phyloP scores from a whole-genome alignment of 2,113 vertebrate species.

The Catharus minimus region DNA sequence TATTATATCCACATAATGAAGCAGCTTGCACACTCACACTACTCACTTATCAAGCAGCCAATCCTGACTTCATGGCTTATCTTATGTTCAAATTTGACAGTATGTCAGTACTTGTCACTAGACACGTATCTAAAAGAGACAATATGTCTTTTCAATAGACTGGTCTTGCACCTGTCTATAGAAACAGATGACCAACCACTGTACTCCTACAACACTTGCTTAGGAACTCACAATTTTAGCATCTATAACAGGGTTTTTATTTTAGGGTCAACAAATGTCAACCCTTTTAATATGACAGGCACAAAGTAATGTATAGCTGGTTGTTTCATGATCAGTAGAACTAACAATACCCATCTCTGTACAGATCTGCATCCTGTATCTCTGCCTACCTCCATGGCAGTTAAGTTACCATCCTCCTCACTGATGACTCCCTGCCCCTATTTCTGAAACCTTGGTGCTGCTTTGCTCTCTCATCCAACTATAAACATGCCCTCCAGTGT shows the following conservation, averaged over 20 bases:
- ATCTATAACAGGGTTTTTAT: neutral
- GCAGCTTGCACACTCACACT: neutral
- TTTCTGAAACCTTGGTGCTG: neutral
- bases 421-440: neutral
- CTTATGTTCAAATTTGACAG: neutral
- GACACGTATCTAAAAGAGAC: neutral
- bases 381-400: neutral
- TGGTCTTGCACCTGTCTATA: neutral
- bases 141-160: neutral
- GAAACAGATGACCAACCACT: neutral
- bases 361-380: neutral
- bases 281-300: neutral
- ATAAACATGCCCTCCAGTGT: fast-evolving
- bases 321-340: neutral
- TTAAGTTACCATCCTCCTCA: neutral
- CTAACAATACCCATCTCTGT: neutral
- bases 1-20: neutral
- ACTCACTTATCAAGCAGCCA: neutral
- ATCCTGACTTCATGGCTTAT: neutral
- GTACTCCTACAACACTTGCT: neutral
- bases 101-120: neutral
- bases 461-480: neutral
- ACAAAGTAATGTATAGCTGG: neutral
- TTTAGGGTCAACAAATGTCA: neutral
- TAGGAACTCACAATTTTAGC: neutral